Conservation (phyloP, 2,113 vertebrate species). For the Sylvietta virens region DNA sequence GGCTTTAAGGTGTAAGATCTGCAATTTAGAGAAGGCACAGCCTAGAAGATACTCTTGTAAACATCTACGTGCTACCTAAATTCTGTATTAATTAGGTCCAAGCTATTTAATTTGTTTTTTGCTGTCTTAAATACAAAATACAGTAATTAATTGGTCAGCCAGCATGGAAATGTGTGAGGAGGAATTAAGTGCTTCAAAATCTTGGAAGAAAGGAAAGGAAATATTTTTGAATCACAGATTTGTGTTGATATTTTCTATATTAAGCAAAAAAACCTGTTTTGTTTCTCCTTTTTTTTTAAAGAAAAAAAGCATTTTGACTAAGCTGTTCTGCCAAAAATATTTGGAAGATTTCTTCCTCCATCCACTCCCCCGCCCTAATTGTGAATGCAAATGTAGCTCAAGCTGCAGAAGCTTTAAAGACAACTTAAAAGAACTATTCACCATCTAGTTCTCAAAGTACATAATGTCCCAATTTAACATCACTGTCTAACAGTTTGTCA, state of each 20-base stretch:
- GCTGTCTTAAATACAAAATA: not conserved
- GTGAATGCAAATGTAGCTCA: not conserved
- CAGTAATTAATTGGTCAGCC: not conserved
- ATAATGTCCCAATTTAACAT: not conserved
- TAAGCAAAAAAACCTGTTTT: not conserved
- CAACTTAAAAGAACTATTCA: not conserved
- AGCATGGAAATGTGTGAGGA: not conserved
- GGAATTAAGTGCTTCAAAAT: not conserved
- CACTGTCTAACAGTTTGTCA: not conserved
- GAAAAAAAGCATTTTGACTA: not conserved
- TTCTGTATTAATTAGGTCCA: not conserved
- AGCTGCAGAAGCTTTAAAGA: not conserved
- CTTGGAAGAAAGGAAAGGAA: not conserved
- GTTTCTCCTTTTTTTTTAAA: not conserved
- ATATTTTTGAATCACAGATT: not conserved
- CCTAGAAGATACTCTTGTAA: not conserved
- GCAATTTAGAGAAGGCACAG: not conserved
- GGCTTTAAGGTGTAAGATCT: not conserved
- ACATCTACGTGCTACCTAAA: not conserved
- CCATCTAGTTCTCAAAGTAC: not conserved
- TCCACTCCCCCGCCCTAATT: not conserved
- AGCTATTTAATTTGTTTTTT: not conserved
- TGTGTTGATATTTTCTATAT: not conserved
- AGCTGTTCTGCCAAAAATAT: not conserved
- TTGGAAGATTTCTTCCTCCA: not conserved